Conservation (phyloP, 2,797 vertebrate genomes). For the Acridotheres tristis region DNA sequence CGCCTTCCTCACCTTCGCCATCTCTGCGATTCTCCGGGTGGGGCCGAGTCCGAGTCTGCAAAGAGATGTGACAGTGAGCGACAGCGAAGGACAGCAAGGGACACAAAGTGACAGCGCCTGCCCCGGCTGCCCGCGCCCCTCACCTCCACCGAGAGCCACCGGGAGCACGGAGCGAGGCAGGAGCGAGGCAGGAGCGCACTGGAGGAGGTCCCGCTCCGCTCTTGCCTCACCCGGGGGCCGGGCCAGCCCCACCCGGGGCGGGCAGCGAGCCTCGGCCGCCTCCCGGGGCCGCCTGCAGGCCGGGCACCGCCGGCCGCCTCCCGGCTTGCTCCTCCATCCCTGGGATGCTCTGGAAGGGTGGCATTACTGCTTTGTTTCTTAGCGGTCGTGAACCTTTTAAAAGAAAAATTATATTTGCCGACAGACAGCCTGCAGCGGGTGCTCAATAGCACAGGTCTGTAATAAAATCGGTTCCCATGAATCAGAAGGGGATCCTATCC, state of each 20-base stretch:
- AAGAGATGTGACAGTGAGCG: not conserved
- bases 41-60: not conserved
- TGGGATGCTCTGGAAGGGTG: fast-evolving
- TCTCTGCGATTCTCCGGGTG: not conserved
- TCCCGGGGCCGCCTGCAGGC: not conserved
- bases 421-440: not conserved
- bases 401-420: not conserved
- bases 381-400: not conserved
- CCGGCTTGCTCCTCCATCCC: too few species aligned
- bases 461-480: not conserved
- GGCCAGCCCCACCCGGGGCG: constrained; percentile 6
- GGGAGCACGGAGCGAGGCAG: not conserved
- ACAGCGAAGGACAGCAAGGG: too few species aligned
- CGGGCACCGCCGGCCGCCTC: not conserved
- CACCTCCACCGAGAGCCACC: not conserved
- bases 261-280: not conserved
- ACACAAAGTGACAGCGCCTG: not conserved
- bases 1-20: constrained; percentile 51
- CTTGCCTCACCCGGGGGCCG: constrained; percentile 9
- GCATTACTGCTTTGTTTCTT: not conserved
- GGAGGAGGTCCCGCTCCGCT: not conserved
- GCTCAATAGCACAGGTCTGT: not conserved
- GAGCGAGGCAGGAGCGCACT: not conserved
- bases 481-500: not conserved
- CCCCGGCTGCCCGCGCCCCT: not conserved